A percentile compares a stretch with the other conserved stretches of the same genome.
phyloP scores from a whole-genome alignment of 2,797 vertebrate species.

The Sparidentex hasta region DNA sequence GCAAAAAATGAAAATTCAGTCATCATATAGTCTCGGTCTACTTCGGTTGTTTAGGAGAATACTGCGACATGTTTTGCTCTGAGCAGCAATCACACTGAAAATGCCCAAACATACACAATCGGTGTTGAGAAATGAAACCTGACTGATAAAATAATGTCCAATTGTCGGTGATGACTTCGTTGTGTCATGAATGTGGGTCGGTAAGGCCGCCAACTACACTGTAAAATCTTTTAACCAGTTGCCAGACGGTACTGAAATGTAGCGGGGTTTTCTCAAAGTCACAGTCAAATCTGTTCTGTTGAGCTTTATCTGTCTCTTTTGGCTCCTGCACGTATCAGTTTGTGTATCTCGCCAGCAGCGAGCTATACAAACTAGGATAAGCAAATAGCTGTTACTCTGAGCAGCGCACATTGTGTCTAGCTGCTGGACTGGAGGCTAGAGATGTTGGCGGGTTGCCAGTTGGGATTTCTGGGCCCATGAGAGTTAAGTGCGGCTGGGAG shows the following conservation, averaged over 20 bases:
- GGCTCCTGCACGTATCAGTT: neutral
- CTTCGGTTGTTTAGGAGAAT: too few species aligned
- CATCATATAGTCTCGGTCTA: too few species aligned
- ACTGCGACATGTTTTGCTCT: neutral
- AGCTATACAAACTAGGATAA: conserved; percentile 14
- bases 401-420: neutral
- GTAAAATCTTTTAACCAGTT: conserved; percentile 15
- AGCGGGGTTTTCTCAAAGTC: neutral
- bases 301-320: conserved; percentile 18
- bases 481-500: neutral
- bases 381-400: conserved; percentile 10
- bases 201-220: neutral
- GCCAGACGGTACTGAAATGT: neutral
- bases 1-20: too few species aligned
- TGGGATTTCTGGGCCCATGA: conserved; percentile 39
- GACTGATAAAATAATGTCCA: conserved; percentile 8
- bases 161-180: conserved; percentile 1
- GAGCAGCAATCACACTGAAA: neutral
- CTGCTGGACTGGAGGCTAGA: conserved; percentile 27
- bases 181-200: neutral
- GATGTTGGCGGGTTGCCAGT: conserved; percentile 28
- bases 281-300: conserved; percentile 18
- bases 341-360: conserved; percentile 6
- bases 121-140: neutral
- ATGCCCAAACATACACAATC: conserved; percentile 15